Conservation (phyloP, 2,888 invertebrate species). For the Clitarchus hookeri region DNA sequence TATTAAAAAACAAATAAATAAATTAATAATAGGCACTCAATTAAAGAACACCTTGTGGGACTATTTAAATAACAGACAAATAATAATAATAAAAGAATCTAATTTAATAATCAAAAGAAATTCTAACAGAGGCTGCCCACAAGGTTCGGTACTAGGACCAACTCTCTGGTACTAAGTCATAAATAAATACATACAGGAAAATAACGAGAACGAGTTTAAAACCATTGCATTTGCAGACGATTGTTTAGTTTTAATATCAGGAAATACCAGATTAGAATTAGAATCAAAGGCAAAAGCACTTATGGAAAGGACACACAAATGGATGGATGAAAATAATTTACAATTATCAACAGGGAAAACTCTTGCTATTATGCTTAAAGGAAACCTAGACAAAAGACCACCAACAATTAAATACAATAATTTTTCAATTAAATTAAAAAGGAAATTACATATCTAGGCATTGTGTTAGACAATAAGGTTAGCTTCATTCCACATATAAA, state of each 20-base stretch:
- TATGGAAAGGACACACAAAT: neutral
- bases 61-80: neutral
- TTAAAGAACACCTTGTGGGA: neutral
- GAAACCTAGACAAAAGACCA: neutral
- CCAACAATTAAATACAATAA: neutral
- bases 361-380: neutral
- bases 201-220: neutral
- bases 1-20: neutral
- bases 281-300: neutral
- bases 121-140: neutral
- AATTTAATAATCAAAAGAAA: neutral
- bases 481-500: neutral
- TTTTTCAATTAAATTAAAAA: neutral
- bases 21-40: neutral
- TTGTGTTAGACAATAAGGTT: neutral
- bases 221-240: neutral
- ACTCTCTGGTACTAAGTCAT: neutral
- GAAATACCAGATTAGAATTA: neutral
- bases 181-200: neutral
- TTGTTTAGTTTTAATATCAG: neutral
- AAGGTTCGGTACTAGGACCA: neutral
- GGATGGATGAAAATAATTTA: neutral
- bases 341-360: neutral
- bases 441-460: neutral
- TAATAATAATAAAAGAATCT: neutral